Evolutionary conservation across 2,113 vertebrate species (phyloP).

Genomic region (Ophiodon elongatus): DNA sequence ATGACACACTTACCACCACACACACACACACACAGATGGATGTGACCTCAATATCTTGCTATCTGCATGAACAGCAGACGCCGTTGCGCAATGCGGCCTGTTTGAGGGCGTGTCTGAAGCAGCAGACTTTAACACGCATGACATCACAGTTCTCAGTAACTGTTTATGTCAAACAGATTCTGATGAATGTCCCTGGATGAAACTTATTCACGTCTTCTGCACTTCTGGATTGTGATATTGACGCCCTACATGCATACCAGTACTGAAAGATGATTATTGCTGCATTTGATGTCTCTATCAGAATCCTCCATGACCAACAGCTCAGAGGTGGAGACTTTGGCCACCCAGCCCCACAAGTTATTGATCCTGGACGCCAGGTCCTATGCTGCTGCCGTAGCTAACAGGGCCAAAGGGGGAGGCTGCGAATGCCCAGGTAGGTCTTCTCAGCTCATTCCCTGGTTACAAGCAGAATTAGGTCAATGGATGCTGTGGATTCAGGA

Average conservation of each 20-base stretch:
- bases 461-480: constrained; percentile 10
- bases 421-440: constrained; percentile 95
- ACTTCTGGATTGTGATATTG: not conserved
- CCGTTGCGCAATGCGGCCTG: constrained; percentile 7
- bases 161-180: not conserved
- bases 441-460: not conserved
- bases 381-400: constrained; percentile 96
- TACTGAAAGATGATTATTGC: not conserved
- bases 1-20: not conserved
- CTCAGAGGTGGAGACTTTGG: constrained; percentile 90
- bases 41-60: not conserved
- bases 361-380: constrained; percentile 95
- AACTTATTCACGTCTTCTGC: not conserved
- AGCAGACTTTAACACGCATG: constrained; percentile 15
- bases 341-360: constrained; percentile 92
- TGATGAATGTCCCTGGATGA: not conserved
- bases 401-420: constrained; percentile 97
- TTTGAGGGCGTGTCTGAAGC: constrained; percentile 48
- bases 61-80: constrained; percentile 9
- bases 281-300: constrained; percentile 65
- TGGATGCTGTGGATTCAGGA: constrained; percentile 8
- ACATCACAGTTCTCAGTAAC: constrained; percentile 5
- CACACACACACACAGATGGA: not conserved
- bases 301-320: constrained; percentile 93
- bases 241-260: not conserved